These are phyloP conservation scores for Acrossocheilus fasciatus DNA, from an alignment of 2,797 vertebrate genomes.

Conservation along the genomic window DNA sequence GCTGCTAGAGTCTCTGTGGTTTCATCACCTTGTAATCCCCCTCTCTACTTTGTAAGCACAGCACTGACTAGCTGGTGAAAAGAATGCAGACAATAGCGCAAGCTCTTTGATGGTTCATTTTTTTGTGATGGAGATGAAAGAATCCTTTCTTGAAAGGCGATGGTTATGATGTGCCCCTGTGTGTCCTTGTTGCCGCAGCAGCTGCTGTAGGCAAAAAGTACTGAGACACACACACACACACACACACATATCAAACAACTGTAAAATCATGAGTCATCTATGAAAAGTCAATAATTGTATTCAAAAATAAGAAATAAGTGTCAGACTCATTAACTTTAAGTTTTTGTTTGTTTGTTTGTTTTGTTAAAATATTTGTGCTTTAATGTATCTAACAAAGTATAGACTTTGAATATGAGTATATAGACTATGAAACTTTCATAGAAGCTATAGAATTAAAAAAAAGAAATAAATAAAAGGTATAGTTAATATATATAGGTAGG, in stretches of 20 bases:
- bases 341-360: neutral
- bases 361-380: neutral
- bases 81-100: slow-evolving; percentile 48
- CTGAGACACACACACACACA: neutral
- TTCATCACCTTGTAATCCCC: slow-evolving; percentile 58
- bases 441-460: neutral
- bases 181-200: slow-evolving; percentile 46
- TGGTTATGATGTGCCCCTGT: slow-evolving; percentile 48
- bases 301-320: slow-evolving; percentile 17
- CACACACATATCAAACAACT: neutral
- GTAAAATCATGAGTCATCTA: slow-evolving; percentile 8
- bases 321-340: neutral
- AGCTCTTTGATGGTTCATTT: slow-evolving; percentile 53
- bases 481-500: no score
- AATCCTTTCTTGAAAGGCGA: slow-evolving; percentile 52
- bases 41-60: slow-evolving; percentile 56
- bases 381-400: neutral
- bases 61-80: slow-evolving; percentile 49
- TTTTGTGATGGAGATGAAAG: slow-evolving; percentile 58
- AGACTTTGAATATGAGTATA: no score
- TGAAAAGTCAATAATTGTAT: neutral
- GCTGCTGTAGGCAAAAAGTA: slow-evolving; percentile 34
- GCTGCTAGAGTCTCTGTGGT: slow-evolving; percentile 53
- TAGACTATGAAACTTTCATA: neutral
- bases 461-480: neutral